Percentiles rank a stretch among this genome's conserved stretches.
These are phyloP conservation scores for Ochotona princeps DNA, from an alignment of 2,113 vertebrate genomes.

Conservation along the genomic window DNA sequence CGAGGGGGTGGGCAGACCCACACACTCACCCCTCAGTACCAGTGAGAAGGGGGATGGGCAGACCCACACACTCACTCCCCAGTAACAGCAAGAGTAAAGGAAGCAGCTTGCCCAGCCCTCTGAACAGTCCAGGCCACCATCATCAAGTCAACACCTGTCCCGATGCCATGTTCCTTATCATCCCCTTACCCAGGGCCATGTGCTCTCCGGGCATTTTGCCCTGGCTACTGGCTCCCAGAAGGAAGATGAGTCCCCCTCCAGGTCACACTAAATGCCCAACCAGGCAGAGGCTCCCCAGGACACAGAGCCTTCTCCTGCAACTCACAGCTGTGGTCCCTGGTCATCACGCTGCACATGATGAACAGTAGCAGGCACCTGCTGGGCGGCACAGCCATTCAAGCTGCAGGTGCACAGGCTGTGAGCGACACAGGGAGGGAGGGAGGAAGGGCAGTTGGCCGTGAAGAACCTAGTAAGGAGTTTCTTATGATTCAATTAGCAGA, in stretches of 20 bases:
- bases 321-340: not conserved
- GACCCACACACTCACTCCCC: not conserved
- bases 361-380: not conserved
- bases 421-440: not conserved
- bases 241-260: not conserved
- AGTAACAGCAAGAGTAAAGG: not conserved
- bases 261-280: not conserved
- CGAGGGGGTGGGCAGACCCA: too few species aligned
- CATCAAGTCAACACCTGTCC: not conserved
- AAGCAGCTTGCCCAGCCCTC: not conserved
- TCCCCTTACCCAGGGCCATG: not conserved
- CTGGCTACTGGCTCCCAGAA: not conserved
- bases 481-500: not conserved
- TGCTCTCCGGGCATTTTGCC: not conserved
- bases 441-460: not conserved
- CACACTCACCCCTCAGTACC: too few species aligned
- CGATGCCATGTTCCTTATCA: not conserved
- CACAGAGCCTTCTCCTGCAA: not conserved
- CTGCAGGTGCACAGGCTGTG: rapidly evolving
- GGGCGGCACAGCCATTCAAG: not conserved
- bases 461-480: not conserved
- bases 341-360: not conserved
- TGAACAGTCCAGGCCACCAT: not conserved
- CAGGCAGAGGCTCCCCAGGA: not conserved
- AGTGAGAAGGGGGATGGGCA: too few species aligned